phyloP scores from a whole-genome alignment of 1,140 invertebrate genomes.

The Diuraphis noxia region DNA sequence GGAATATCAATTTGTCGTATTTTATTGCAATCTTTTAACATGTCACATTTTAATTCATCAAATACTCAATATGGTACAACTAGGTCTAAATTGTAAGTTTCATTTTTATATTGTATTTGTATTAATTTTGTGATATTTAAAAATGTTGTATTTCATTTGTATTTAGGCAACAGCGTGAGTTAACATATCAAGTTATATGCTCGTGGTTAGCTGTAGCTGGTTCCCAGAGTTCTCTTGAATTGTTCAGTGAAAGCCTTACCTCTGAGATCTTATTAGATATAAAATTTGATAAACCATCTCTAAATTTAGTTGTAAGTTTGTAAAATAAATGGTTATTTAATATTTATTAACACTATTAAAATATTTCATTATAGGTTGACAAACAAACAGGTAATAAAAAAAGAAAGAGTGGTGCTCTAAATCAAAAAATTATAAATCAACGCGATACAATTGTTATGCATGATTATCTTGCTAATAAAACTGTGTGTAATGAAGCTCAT shows the following conservation, averaged over 20 bases:
- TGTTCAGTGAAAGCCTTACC: constrained; percentile 33
- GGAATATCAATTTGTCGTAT: constrained; percentile 39
- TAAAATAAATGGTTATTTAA: background rate
- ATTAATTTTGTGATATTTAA: background rate
- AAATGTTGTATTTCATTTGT: background rate
- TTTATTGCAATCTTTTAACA: constrained; percentile 33
- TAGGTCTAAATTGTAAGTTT: constrained; percentile 16
- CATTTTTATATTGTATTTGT: background rate
- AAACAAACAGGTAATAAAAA: constrained; percentile 39
- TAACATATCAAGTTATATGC: constrained; percentile 38
- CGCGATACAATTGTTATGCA: constrained; percentile 45
- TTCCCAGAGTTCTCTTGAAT: constrained; percentile 17
- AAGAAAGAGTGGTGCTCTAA: constrained; percentile 48
- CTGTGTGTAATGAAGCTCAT: constrained; percentile 46
- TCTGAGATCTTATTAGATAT: constrained; percentile 40
- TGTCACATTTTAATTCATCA: background rate
- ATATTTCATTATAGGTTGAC: constrained; percentile 23
- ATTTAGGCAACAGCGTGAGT: constrained; percentile 31
- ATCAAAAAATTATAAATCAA: constrained; percentile 43
- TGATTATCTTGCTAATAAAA: constrained; percentile 35
- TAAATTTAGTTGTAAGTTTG: constrained; percentile 47
- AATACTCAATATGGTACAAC: constrained; percentile 20
- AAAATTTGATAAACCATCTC: constrained; percentile 42
- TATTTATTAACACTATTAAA: background rate
- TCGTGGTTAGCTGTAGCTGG: constrained; percentile 36